A percentile compares a stretch with the other conserved stretches of the same genome.
Evolutionary conservation across 1,140 invertebrate species (phyloP).

Genomic region (Eriosoma lanigerum): DNA sequence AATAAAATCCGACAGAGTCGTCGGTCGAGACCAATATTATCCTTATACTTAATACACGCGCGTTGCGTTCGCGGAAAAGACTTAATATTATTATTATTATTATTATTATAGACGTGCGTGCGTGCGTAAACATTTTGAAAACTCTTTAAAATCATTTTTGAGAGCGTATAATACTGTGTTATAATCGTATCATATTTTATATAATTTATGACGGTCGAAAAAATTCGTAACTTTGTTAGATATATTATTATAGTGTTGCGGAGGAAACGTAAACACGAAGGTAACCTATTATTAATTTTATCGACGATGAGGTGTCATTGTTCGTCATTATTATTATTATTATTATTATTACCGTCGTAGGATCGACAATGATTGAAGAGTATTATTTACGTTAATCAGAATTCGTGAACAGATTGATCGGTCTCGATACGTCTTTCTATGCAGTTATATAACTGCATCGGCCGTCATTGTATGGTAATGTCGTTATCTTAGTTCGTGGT

Average conservation of each 20-base stretch:
- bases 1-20: no score
- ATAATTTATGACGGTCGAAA: no score
- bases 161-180: no score
- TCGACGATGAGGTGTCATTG: neutral
- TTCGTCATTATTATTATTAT: neutral
- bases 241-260: no score
- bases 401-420: neutral
- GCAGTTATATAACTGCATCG: neutral
- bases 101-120: no score
- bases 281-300: neutral
- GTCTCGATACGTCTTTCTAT: neutral
- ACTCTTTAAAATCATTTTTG: no score
- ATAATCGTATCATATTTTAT: no score
- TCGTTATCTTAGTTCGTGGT: neutral
- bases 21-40: no score
- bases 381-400: conserved; percentile 16
- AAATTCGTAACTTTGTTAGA: no score
- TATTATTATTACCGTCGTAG: neutral
- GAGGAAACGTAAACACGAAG: neutral
- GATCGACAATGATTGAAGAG: neutral
- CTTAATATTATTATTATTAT: neutral
- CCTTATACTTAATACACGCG: no score
- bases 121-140: no score
- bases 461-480: conserved; percentile 2
- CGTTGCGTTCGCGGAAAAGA: no score